Conservation (phyloP, 2,113 vertebrate species). For the Marmota flaviventris region DNA sequence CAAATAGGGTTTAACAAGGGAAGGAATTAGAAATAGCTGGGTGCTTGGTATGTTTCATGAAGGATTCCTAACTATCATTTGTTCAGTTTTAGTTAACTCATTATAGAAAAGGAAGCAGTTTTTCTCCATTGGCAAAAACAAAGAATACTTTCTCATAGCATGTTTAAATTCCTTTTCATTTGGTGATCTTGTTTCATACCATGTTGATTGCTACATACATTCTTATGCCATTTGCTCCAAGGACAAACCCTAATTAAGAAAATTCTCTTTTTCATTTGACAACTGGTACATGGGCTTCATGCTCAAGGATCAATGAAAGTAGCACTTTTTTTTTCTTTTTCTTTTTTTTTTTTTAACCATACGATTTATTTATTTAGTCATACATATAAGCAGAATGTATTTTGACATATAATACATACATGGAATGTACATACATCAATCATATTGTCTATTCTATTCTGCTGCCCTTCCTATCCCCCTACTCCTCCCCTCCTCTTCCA, state of each 20-base stretch:
- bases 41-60: not conserved
- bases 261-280: constrained; percentile 38
- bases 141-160: not conserved
- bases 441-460: too few relatives aligned
- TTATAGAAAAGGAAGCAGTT: constrained; percentile 1
- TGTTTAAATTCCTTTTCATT: constrained; percentile 32
- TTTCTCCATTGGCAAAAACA: constrained; percentile 35
- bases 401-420: too few relatives aligned
- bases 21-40: not conserved
- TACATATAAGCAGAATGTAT: too few relatives aligned
- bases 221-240: not conserved
- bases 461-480: too few relatives aligned
- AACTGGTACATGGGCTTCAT: constrained; percentile 43
- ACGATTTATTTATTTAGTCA: too few relatives aligned
- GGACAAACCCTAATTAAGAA: not conserved
- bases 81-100: constrained; percentile 49
- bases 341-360: too few relatives aligned
- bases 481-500: too few relatives aligned
- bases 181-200: not conserved
- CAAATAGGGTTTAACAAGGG: constrained; percentile 13
- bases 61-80: constrained; percentile 2
- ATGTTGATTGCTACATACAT: not conserved
- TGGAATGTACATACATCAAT: too few relatives aligned
- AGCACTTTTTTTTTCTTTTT: not conserved
- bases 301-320: constrained; percentile 37